phyloP scores from a whole-genome alignment of 2,113 vertebrate species.

The Hylia prasina region DNA sequence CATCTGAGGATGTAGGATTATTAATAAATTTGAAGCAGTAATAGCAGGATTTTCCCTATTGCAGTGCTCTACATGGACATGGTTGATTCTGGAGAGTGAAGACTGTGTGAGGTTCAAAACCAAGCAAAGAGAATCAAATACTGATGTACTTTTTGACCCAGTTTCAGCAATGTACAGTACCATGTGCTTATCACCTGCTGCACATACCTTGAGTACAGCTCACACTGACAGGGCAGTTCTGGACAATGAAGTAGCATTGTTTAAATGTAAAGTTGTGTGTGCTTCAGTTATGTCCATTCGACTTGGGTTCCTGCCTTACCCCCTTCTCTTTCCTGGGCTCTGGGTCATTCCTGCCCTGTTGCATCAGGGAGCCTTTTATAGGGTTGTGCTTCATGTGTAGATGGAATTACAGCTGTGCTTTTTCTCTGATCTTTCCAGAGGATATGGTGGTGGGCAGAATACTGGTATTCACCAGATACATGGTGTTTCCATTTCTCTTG shows the following conservation, averaged over 20 bases:
- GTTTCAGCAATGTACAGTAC: neutral
- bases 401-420: neutral
- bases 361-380: neutral
- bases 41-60: neutral
- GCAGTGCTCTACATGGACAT: fast-evolving
- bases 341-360: neutral
- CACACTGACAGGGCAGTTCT: fast-evolving
- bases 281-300: fast-evolving
- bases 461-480: neutral
- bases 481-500: fast-evolving
- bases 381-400: neutral
- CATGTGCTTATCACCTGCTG: neutral
- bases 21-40: fast-evolving
- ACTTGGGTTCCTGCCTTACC: neutral
- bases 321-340: neutral
- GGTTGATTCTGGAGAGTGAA: neutral
- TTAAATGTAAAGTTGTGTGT: neutral
- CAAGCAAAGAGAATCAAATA: neutral
- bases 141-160: neutral
- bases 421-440: neutral
- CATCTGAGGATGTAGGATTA: neutral
- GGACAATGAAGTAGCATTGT: fast-evolving
- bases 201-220: neutral
- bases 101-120: neutral
- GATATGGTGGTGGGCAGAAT: fast-evolving